Percentiles rank a stretch among this genome's conserved stretches.
Conservation (phyloP, 2,113 vertebrate species). For the Bos javanicus region DNA sequence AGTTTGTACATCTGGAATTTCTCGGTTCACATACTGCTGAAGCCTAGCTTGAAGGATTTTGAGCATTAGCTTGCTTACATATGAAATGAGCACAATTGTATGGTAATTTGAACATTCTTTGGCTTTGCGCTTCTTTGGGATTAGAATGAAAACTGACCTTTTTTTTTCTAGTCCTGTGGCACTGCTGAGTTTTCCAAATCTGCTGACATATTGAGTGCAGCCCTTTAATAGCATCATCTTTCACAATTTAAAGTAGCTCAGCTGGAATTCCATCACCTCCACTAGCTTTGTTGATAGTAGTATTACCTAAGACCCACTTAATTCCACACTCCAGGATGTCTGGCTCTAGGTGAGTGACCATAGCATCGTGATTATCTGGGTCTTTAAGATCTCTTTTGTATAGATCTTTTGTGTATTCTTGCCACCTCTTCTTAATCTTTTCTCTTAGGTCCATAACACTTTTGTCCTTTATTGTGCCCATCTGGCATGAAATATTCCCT, state of each 20-base stretch:
- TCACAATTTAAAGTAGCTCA: background rate
- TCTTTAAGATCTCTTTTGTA: background rate
- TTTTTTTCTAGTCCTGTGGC: background rate
- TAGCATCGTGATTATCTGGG: background rate
- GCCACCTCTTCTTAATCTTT: background rate
- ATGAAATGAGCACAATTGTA: background rate
- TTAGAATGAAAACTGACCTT: background rate
- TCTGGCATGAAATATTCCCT: background rate
- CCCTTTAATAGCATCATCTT: background rate
- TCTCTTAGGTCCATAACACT: background rate
- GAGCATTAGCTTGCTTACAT: background rate
- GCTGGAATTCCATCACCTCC: background rate
- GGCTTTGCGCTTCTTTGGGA: background rate
- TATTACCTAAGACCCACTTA: background rate
- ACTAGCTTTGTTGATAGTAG: background rate
- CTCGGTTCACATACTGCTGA: background rate
- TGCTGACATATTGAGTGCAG: background rate
- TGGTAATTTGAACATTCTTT: background rate
- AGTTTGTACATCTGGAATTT: background rate
- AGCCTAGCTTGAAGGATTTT: background rate
- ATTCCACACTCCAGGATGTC: background rate
- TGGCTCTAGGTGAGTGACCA: background rate
- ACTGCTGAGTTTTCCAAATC: background rate
- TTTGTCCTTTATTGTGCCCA: background rate
- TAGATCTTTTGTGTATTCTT: background rate